These are phyloP conservation scores for Sebastes glaucus DNA, from an alignment of 2,797 vertebrate species.

Conservation along the genomic window DNA sequence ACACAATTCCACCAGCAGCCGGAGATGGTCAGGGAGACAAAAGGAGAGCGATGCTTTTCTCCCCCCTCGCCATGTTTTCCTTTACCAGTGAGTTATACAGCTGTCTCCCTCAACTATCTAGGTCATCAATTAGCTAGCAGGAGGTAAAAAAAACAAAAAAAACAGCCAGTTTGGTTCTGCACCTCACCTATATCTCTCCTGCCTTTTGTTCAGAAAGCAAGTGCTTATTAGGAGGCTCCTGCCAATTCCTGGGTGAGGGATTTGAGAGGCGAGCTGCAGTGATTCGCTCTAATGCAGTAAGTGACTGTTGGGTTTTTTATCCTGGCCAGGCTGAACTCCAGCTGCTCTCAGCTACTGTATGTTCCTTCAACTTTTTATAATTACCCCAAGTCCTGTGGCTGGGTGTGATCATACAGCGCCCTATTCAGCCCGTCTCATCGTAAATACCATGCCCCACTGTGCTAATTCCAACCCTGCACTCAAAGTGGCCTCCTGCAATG, in stretches of 20 bases:
- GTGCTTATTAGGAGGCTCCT: slow-evolving; percentile 68
- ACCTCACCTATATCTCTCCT: slow-evolving; percentile 64
- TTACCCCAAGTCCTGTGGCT: slow-evolving; percentile 16
- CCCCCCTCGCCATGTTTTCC: slow-evolving; percentile 44
- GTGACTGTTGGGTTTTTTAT: slow-evolving; percentile 42
- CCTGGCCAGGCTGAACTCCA: slow-evolving; percentile 25
- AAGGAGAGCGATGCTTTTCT: slow-evolving; percentile 25
- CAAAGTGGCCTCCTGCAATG: slow-evolving; percentile 27
- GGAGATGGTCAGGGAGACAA: slow-evolving; percentile 50
- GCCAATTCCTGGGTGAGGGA: slow-evolving; percentile 64
- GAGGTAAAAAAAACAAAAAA: slow-evolving; percentile 35
- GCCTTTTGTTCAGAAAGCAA: slow-evolving; percentile 63
- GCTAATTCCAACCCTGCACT: slow-evolving; percentile 10
- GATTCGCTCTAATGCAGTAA: slow-evolving; percentile 56
- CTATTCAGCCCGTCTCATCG: slow-evolving; percentile 4
- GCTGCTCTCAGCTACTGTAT: slow-evolving; percentile 16
- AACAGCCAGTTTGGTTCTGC: slow-evolving; percentile 57
- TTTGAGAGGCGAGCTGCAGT: slow-evolving; percentile 55
- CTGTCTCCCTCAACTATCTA: slow-evolving; percentile 71
- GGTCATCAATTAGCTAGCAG: slow-evolving; percentile 78
- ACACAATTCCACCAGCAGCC: slow-evolving; percentile 26
- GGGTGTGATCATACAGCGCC: slow-evolving; percentile 1
- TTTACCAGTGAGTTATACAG: slow-evolving; percentile 70
- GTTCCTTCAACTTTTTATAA: slow-evolving; percentile 40
- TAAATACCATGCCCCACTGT: slow-evolving; percentile 28